Evolutionary conservation across 2,888 invertebrate genomes (phyloP).

Genomic region (Pimpla rufipes): DNA sequence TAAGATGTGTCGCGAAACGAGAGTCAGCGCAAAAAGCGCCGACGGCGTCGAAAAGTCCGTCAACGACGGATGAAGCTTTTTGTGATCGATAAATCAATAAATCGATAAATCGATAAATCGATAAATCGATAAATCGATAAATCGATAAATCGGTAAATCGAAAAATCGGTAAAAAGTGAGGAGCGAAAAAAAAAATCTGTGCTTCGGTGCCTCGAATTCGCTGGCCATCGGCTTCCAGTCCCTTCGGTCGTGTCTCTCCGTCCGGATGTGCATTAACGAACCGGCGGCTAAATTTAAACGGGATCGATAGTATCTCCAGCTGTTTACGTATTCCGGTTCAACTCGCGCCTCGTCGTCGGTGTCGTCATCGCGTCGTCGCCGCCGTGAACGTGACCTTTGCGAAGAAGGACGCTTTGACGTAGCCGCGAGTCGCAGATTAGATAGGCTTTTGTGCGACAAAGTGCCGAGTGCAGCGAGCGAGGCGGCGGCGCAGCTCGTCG

Average conservation of each 20-base stretch:
- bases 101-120: constrained; percentile 38
- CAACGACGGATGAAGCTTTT: not conserved
- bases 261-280: constrained; percentile 46
- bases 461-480: not conserved
- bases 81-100: constrained; percentile 36
- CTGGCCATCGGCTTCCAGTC: not conserved
- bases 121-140: constrained; percentile 34
- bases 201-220: not conserved
- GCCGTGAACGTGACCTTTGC: constrained; percentile 60
- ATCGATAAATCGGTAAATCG: constrained; percentile 34
- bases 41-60: not conserved
- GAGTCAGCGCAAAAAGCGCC: not conserved
- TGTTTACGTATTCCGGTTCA: constrained; percentile 37
- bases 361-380: constrained; percentile 29
- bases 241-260: not conserved
- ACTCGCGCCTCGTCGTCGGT: constrained; percentile 14
- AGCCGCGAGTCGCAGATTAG: constrained; percentile 13
- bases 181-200: not conserved
- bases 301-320: constrained; percentile 57
- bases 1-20: not conserved
- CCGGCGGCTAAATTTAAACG: constrained; percentile 48
- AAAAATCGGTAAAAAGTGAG: not conserved
- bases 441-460: constrained; percentile 4
- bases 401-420: constrained; percentile 35
- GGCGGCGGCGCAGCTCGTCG: not conserved